phyloP scores from a whole-genome alignment of 2,797 vertebrate species.

The Crypturellus tataupa region DNA sequence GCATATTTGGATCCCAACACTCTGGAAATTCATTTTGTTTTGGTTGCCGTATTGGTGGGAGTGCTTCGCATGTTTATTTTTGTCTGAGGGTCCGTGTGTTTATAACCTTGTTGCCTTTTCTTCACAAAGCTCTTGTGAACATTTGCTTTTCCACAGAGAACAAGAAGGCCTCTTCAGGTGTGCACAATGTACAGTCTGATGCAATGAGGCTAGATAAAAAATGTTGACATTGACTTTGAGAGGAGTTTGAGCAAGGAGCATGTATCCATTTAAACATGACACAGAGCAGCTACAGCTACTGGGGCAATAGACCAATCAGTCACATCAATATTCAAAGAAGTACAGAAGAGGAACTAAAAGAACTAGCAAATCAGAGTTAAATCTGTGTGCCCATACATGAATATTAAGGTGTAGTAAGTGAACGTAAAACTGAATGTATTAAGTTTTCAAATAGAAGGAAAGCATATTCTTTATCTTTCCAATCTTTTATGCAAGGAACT shows the following conservation, averaged over 20 bases:
- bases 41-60: background rate
- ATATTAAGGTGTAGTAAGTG: background rate
- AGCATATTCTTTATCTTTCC: background rate
- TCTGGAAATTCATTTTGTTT: background rate
- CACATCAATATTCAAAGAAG: background rate
- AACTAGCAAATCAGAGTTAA: background rate
- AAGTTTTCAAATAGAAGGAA: background rate
- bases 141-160: background rate
- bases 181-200: accelerated
- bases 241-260: background rate
- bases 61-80: background rate
- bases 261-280: background rate
- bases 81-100: background rate
- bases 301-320: background rate
- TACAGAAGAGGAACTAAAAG: background rate
- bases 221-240: background rate
- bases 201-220: background rate
- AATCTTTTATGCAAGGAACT: background rate
- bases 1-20: background rate
- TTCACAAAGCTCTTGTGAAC: background rate
- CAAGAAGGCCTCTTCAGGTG: background rate
- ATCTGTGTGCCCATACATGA: background rate
- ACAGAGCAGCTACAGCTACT: background rate
- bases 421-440: background rate
- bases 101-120: background rate